Percentiles rank a stretch among this genome's conserved stretches.
phyloP scores from a whole-genome alignment of 2,888 invertebrate species.

The Philereme transversata region DNA sequence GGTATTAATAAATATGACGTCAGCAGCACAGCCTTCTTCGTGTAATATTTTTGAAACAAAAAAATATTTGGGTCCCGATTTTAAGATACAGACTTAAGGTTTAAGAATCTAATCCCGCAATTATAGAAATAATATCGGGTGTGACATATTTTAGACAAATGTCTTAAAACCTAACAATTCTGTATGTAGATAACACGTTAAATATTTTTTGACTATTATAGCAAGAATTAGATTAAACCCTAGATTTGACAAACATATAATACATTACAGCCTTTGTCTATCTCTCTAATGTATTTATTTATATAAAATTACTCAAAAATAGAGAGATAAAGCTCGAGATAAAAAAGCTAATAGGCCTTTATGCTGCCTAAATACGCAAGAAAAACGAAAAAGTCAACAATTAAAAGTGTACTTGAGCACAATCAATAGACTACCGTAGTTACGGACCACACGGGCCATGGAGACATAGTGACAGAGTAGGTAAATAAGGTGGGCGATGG shows the following conservation, averaged over 20 bases:
- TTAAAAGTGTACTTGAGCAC: slow-evolving; percentile 26
- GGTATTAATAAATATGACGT: slow-evolving; percentile 37
- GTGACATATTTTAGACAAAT: too few species aligned
- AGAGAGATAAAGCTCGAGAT: neutral
- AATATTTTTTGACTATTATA: too few species aligned
- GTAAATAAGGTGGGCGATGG: slow-evolving; percentile 67
- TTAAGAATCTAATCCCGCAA: too few species aligned
- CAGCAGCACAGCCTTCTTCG: slow-evolving; percentile 21
- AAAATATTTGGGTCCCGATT: too few species aligned
- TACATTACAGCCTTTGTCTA: too few species aligned
- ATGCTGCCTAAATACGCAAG: slow-evolving; percentile 12
- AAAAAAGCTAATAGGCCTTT: slow-evolving; percentile 16
- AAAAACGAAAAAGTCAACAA: slow-evolving; percentile 24
- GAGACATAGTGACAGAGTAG: slow-evolving; percentile 59
- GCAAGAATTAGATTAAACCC: too few species aligned
- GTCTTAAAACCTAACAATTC: too few species aligned
- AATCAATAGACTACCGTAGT: slow-evolving; percentile 48
- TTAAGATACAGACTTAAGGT: too few species aligned
- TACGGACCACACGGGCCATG: slow-evolving; percentile 57
- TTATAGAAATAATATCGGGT: too few species aligned
- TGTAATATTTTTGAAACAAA: neutral
- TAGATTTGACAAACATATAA: too few species aligned
- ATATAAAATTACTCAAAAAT: neutral
- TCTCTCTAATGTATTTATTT: too few species aligned
- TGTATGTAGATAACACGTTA: too few species aligned